These are phyloP conservation scores for Mesocentrotus franciscanus DNA, from an alignment of 53 echinoderm and acorn worm species.

Conservation along the genomic window DNA sequence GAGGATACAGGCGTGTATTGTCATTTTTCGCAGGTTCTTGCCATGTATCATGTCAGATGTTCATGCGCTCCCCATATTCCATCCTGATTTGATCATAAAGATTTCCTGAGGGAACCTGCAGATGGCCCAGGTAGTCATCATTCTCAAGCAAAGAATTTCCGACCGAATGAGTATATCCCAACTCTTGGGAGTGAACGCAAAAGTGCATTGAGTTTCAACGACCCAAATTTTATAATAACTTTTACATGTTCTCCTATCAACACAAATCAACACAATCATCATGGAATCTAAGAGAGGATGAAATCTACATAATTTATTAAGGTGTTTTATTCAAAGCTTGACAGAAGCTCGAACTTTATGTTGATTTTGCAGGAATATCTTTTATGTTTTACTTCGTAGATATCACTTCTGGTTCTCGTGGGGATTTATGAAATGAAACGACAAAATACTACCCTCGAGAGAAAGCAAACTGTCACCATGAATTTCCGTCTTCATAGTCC, in stretches of 20 bases:
- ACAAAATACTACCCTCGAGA: background rate
- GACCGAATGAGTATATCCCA: background rate
- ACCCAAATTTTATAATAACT: background rate
- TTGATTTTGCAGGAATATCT: background rate
- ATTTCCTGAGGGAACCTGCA: background rate
- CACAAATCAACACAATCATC: background rate
- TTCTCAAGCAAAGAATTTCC: background rate
- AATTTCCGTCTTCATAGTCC: background rate
- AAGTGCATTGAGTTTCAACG: background rate
- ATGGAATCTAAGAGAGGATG: background rate
- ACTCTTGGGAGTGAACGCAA: background rate
- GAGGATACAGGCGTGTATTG: background rate
- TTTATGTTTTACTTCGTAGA: background rate
- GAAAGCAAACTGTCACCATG: background rate
- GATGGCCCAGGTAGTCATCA: background rate
- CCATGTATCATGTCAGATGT: background rate
- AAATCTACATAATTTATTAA: too few species aligned
- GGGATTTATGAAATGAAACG: background rate
- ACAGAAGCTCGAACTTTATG: background rate
- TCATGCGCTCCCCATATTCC: background rate
- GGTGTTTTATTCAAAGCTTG: background rate
- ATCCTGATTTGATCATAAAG: conserved; percentile 1
- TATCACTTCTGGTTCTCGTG: background rate
- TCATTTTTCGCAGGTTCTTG: conserved; percentile 2
- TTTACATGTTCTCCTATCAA: background rate